Evolutionary conservation across 2,888 invertebrate species (phyloP).

Genomic region (Xestia rhomboidea): DNA sequence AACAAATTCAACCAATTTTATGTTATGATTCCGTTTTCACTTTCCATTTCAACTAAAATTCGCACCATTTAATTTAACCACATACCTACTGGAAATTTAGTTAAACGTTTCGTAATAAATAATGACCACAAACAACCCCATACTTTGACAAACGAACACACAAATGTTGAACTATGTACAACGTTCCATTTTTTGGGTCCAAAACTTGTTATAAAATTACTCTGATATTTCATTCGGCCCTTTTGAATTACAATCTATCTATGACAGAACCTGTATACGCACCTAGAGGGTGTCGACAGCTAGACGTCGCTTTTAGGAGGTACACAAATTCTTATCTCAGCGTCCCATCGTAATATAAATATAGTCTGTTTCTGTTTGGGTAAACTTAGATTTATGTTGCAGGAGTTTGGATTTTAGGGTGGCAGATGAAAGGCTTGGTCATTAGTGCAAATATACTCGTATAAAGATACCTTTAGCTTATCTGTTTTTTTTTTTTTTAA

Average conservation of each 20-base stretch:
- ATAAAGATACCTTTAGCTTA: too few species aligned
- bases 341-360: constrained; percentile 51
- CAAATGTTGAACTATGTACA: not conserved
- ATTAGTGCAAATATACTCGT: not conserved
- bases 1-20: not conserved
- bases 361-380: constrained; percentile 30
- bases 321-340: constrained; percentile 49
- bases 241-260: constrained; percentile 43
- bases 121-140: not conserved
- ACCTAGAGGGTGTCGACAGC: constrained; percentile 25
- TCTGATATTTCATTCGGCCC: constrained; percentile 16
- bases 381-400: constrained; percentile 11
- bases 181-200: not conserved
- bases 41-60: not conserved
- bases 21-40: not conserved
- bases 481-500: too few species aligned
- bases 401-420: constrained; percentile 17
- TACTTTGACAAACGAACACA: not conserved
- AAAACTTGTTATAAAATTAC: constrained; percentile 16
- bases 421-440: constrained; percentile 3
- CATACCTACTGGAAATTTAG: not conserved
- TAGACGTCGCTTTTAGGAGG: constrained; percentile 29
- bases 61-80: not conserved
- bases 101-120: not conserved
- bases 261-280: constrained; percentile 16